Base-by-base conservation (phyloP, 2,797 vertebrate species). In the Sebastes matsubarae region DNA sequence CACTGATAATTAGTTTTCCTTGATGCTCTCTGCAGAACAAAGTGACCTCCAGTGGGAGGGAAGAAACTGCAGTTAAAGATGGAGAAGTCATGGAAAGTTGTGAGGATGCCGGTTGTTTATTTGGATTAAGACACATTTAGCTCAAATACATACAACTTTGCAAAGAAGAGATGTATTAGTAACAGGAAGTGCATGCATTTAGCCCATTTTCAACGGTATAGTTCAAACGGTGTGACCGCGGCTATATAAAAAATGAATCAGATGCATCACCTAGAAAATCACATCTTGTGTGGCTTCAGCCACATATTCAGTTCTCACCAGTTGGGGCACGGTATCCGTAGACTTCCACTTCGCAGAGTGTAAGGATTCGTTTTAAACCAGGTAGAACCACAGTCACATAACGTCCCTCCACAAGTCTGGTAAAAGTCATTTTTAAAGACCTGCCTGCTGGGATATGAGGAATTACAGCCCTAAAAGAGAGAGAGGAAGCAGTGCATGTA, bases 281-380 rank as follows among this genome's bases (percentile, higher is more conserved):
- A 42, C 18, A 55, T 63, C 14, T 34, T 11, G 8, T 11, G 8
- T 42, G 25, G 29, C 38, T 60, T 36, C 10, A 11, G 8, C 9
- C 13, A 18, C 24, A 20, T 18, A 30, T 46, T 64, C 14, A 2
- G 4, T 36, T 65, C 81, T 82, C 69, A 88, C 87, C 89, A 24
- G 86, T 87, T 46, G 85, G 88, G 6, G 77, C 77, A 1, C 2
- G 77, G 11, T 86, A 89, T 0, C 90, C 87, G 6, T 75, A 83
- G 64, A 89, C 77, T 6, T 91, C 90, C 72, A 91, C 79, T 50
- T 91, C 88, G 5, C 90, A 89, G 66, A 91, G 68, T 1, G 59
- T 42, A 0, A 91, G 82, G 0, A n/a, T 0, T 6, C 1, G 82
- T 0, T 0, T 0, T 5, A 0, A 0, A 54, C 86, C 86, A 10